Conservation (phyloP, 2,888 invertebrate species). For the Eubasilissa splendida region DNA sequence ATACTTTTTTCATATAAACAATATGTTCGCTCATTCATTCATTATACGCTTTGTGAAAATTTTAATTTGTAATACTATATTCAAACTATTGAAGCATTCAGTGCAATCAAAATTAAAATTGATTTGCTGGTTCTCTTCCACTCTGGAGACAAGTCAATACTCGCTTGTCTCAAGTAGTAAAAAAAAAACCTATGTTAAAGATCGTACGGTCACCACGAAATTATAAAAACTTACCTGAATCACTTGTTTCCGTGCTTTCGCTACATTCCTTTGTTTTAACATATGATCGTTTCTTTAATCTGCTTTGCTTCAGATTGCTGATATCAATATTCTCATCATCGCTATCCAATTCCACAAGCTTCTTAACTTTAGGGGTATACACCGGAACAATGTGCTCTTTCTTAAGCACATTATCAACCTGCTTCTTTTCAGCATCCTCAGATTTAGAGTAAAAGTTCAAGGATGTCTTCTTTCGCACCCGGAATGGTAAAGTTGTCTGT, state of each 20-base stretch:
- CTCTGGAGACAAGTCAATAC: too few relatives aligned
- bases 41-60: too few relatives aligned
- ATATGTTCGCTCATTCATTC: too few relatives aligned
- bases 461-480: slow-evolving; percentile 68
- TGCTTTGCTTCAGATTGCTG: slow-evolving; percentile 39
- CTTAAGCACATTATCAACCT: slow-evolving; percentile 1
- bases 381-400: slow-evolving; percentile 29
- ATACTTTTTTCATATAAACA: too few relatives aligned
- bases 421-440: slow-evolving; percentile 33
- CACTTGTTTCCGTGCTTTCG: slow-evolving; percentile 23
- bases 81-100: too few relatives aligned
- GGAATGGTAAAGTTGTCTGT: slow-evolving; percentile 71
- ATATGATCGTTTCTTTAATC: slow-evolving; percentile 40
- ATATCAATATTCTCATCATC: slow-evolving; percentile 56
- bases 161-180: too few relatives aligned
- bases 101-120: too few relatives aligned
- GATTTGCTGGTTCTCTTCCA: too few relatives aligned
- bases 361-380: slow-evolving; percentile 52
- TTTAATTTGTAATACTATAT: too few relatives aligned
- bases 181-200: too few relatives aligned
- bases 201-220: too few relatives aligned
- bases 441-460: slow-evolving; percentile 55
- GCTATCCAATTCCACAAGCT: slow-evolving; percentile 54
- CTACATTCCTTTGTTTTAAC: neutral
- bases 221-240: slow-evolving; percentile 24